Conservation (phyloP, 2,797 vertebrate species). For the Carapus acus region DNA sequence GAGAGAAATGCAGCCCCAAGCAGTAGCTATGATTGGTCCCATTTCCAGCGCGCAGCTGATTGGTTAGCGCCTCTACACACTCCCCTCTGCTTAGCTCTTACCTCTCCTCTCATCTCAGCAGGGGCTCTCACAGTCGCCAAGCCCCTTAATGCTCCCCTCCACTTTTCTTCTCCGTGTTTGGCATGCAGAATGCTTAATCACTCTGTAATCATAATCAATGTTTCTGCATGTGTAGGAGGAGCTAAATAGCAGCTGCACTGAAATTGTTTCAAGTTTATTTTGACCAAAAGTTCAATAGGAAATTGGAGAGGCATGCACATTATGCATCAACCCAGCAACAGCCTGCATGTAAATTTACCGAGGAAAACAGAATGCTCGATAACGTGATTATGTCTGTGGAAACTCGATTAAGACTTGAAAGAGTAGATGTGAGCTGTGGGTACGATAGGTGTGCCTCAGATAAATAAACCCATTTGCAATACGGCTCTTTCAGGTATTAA, state of each 20-base stretch:
- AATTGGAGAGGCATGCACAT: conserved; percentile 8
- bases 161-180: conserved; percentile 72
- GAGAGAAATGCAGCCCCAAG: conserved; percentile 73
- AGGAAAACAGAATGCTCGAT: conserved; percentile 30
- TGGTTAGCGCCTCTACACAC: conserved; percentile 77
- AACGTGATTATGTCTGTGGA: conserved; percentile 54
- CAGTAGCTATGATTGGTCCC: conserved; percentile 78
- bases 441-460: conserved; percentile 41
- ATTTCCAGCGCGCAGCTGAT: conserved; percentile 63
- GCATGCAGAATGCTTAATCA: conserved; percentile 66
- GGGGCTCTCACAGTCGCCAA: conserved; percentile 88
- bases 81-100: conserved; percentile 90
- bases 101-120: conserved; percentile 83
- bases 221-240: conserved; percentile 40
- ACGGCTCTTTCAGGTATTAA: conserved; percentile 27
- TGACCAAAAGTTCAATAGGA: conserved; percentile 7
- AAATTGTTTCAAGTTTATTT: conserved; percentile 13
- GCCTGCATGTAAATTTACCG: conserved; percentile 40
- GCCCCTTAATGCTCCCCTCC: conserved; percentile 88
- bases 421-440: conserved; percentile 45
- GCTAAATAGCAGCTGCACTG: conserved; percentile 25
- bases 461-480: conserved; percentile 38
- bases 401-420: conserved; percentile 60
- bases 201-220: conserved; percentile 63
- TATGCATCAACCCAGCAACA: conserved; percentile 30